Conservation (phyloP, 2,888 invertebrate species). For the Rosalia funebris region DNA sequence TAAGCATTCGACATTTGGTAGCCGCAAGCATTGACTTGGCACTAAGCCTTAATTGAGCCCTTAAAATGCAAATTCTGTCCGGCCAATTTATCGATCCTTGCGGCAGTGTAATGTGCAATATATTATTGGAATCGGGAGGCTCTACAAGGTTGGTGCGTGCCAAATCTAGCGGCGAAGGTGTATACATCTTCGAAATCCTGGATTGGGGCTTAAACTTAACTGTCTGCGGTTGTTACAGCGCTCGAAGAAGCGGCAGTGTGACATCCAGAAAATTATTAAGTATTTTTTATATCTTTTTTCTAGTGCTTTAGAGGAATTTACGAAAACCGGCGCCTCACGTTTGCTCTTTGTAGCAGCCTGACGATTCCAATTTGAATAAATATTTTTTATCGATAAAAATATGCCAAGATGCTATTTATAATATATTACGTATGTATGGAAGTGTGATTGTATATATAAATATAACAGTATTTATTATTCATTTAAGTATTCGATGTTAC, state of each 20-base stretch:
- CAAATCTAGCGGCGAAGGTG: not conserved
- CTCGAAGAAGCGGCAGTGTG: not conserved
- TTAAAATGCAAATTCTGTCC: conserved; percentile 24
- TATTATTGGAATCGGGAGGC: conserved; percentile 3
- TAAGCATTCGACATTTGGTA: conserved; percentile 60
- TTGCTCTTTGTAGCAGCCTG: conserved; percentile 8
- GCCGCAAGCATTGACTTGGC: conserved; percentile 44
- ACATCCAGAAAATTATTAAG: not conserved
- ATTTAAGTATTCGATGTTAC: conserved; percentile 63
- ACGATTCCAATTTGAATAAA: conserved; percentile 13
- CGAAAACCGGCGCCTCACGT: not conserved
- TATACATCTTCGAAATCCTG: too few species aligned
- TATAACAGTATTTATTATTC: conserved; percentile 37
- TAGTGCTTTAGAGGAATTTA: too few species aligned
- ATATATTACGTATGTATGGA: conserved; percentile 48
- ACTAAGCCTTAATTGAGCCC: conserved; percentile 49
- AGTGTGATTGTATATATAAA: conserved; percentile 53
- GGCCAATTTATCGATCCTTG: conserved; percentile 48
- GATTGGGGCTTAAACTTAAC: not conserved
- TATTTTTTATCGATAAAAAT: conserved; percentile 32
- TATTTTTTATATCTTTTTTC: not conserved
- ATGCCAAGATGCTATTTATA: conserved; percentile 37
- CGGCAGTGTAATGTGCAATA: conserved; percentile 28
- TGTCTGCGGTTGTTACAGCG: too few species aligned
- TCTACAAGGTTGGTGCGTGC: conserved; percentile 1